Evolutionary conservation across 2,113 vertebrate genomes (phyloP).

Genomic region (cat (Felis catus)): DNA sequence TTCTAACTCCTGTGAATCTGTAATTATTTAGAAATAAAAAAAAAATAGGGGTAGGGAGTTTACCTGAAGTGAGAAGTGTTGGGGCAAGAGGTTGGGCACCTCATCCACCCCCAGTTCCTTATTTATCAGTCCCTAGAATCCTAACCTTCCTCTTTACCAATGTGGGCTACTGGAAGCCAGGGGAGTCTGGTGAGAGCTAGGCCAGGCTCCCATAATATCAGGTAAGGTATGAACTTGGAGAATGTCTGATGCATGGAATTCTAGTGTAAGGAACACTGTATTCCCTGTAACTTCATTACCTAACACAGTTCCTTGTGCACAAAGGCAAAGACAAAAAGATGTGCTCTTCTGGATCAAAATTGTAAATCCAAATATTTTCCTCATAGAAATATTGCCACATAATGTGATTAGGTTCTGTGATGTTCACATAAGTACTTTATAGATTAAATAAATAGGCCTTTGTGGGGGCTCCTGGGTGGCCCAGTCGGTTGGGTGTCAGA

Average conservation of each 20-base stretch:
- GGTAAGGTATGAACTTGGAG: not conserved
- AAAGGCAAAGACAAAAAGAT: not conserved
- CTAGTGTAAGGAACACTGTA: not conserved
- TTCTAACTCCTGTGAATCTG: not conserved
- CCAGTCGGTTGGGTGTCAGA: too few relatives aligned
- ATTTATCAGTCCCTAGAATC: not conserved
- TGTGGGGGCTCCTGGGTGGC: not conserved
- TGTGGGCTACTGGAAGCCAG: not conserved
- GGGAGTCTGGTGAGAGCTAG: not conserved
- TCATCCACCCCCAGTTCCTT: not conserved
- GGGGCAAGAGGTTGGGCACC: not conserved
- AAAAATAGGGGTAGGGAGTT: not conserved
- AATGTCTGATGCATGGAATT: not conserved
- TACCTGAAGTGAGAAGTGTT: constrained; percentile 22
- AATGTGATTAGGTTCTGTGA: not conserved
- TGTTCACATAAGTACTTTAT: not conserved
- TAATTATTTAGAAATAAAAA: not conserved
- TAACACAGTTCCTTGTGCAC: not conserved
- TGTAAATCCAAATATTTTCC: not conserved
- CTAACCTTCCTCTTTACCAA: not conserved
- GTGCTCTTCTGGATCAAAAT: not conserved
- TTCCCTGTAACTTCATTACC: not conserved
- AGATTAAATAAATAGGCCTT: constrained; percentile 10
- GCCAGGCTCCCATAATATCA: not conserved
- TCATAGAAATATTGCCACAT: not conserved